Evolutionary conservation across 2,113 vertebrate genomes (phyloP).

Genomic region (Sclerurus mexicanus): DNA sequence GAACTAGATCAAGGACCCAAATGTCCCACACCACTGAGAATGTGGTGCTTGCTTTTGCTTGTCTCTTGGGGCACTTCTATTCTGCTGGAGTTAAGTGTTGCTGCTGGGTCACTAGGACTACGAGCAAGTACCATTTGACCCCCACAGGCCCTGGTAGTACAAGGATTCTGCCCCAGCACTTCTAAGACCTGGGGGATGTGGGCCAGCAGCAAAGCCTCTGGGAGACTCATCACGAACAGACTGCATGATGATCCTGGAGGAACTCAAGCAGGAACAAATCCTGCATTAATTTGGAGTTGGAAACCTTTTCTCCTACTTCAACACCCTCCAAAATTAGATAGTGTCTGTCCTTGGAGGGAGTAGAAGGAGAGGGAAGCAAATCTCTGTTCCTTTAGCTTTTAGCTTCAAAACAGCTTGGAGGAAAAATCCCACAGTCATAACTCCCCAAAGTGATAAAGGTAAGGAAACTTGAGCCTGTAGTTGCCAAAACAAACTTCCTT

Average conservation of each 20-base stretch:
- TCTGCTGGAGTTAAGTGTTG: not conserved
- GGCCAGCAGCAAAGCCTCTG: not conserved
- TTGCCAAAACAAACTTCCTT: not conserved
- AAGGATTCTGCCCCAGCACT: not conserved
- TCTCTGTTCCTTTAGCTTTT: not conserved
- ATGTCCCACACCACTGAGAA: not conserved
- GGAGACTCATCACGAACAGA: not conserved
- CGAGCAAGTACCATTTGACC: not conserved
- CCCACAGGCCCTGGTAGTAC: not conserved
- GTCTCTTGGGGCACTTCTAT: not conserved
- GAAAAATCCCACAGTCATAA: not conserved
- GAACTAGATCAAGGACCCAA: not conserved
- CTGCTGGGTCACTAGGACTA: not conserved
- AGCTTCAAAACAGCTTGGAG: not conserved
- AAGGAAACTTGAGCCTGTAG: not conserved
- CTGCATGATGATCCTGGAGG: not conserved
- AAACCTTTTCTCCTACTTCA: constrained; percentile 18
- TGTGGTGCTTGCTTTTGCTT: not conserved
- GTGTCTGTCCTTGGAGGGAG: not conserved
- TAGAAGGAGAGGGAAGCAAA: not conserved
- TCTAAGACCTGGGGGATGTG: not conserved
- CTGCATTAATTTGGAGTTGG: not conserved
- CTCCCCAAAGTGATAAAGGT: not conserved
- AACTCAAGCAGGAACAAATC: not conserved
- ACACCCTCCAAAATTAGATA: not conserved